phyloP scores from a whole-genome alignment of 2,113 vertebrate species.

The Opisthocomus hoazin region DNA sequence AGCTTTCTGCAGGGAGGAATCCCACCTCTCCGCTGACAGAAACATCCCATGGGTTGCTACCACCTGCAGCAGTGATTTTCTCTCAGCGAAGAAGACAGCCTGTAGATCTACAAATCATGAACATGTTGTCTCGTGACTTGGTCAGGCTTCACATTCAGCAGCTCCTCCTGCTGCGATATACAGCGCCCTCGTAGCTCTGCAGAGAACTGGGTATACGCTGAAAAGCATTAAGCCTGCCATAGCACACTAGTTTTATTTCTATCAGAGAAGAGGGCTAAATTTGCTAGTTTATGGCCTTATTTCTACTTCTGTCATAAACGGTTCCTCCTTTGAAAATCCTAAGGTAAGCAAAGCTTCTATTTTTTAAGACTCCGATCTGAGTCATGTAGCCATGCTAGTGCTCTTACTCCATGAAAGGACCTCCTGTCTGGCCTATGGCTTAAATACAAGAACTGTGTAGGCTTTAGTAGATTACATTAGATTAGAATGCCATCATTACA shows the following conservation, averaged over 20 bases:
- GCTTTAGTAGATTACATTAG: background rate
- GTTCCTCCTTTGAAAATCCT: background rate
- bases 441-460: background rate
- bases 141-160: background rate
- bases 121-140: fast-evolving
- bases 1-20: background rate
- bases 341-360: background rate
- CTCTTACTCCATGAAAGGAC: background rate
- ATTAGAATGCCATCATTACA: background rate
- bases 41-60: background rate
- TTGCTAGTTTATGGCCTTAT: background rate
- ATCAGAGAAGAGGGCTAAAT: background rate
- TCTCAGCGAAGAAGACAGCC: background rate
- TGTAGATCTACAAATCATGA: background rate
- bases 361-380: background rate
- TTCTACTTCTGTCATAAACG: background rate
- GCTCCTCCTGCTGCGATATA: background rate
- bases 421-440: background rate
- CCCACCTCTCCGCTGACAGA: background rate
- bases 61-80: background rate
- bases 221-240: background rate
- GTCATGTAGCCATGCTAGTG: background rate
- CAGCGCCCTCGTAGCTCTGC: background rate
- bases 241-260: background rate
- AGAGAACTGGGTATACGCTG: background rate